Conservation (phyloP, 1,140 invertebrate genomes). For the Penaeus chinensis region DNA sequence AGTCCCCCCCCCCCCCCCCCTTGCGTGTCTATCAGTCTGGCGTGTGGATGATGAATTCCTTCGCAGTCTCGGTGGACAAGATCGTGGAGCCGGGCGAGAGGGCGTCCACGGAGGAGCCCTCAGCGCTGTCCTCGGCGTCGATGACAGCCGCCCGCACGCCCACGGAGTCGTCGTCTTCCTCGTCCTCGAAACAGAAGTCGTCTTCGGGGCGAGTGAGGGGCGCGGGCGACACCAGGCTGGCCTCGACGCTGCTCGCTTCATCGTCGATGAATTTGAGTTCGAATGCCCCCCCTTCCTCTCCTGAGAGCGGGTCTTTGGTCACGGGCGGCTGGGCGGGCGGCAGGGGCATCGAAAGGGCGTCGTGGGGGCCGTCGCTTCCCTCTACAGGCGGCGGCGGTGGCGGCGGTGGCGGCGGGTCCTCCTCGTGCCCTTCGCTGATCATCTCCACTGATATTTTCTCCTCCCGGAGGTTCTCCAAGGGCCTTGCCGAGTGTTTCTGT, state of each 20-base stretch:
- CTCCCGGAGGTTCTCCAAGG: too few species aligned
- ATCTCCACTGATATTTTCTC: too few species aligned
- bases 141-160: too few species aligned
- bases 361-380: not conserved
- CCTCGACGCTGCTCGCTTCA: constrained; percentile 35
- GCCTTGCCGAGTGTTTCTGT: too few species aligned
- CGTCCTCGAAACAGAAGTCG: not conserved
- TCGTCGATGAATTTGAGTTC: constrained; percentile 54
- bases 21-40: not conserved
- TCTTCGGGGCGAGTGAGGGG: not conserved
- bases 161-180: too few species aligned
- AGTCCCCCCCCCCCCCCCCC: not conserved
- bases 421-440: too few species aligned
- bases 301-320: not conserved
- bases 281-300: constrained; percentile 29
- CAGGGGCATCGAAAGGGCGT: not conserved
- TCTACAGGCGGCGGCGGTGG: too few species aligned
- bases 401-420: too few species aligned
- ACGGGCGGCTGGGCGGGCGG: not conserved
- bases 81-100: not conserved
- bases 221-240: constrained; percentile 32
- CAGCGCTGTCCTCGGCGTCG: not conserved
- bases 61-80: not conserved
- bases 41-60: not conserved
- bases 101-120: not conserved